These are phyloP conservation scores for Corvus moneduloides DNA, from an alignment of 2,113 vertebrate genomes.

Conservation along the genomic window DNA sequence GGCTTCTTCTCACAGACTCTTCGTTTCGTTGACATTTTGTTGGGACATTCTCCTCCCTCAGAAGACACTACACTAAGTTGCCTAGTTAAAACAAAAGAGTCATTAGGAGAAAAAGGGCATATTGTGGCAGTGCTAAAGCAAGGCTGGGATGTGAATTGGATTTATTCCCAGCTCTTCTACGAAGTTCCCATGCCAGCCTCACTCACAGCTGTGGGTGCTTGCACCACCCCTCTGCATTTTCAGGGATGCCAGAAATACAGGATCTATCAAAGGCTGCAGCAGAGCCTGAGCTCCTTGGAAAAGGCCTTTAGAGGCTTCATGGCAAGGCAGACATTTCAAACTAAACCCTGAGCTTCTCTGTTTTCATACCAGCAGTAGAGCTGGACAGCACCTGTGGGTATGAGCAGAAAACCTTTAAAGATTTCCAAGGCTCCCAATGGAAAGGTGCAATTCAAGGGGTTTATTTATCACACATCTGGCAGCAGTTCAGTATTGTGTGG, in stretches of 20 bases:
- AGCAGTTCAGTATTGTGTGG: background rate
- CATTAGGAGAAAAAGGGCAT: constrained; percentile 6
- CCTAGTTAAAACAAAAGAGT: constrained; percentile 67
- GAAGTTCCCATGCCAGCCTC: background rate
- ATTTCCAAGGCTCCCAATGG: background rate
- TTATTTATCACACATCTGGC: background rate
- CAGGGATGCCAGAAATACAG: background rate
- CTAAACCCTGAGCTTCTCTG: background rate
- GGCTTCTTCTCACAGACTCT: constrained; percentile 75
- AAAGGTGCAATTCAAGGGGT: background rate
- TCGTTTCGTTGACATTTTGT: constrained; percentile 73
- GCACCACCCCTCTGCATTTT: background rate
- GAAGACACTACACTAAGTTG: constrained; percentile 88
- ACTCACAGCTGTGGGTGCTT: background rate
- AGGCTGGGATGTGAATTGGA: background rate
- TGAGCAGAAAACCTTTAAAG: background rate
- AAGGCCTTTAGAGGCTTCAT: background rate
- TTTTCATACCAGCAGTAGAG: background rate
- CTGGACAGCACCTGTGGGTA: background rate
- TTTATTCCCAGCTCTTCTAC: background rate
- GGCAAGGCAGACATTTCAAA: background rate
- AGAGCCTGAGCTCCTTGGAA: background rate
- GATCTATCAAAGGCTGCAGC: background rate
- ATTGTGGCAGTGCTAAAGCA: background rate
- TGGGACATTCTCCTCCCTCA: constrained; percentile 82